Evolutionary conservation across 2,113 vertebrate genomes (phyloP).

Genomic region (Dascyllus trimaculatus): DNA sequence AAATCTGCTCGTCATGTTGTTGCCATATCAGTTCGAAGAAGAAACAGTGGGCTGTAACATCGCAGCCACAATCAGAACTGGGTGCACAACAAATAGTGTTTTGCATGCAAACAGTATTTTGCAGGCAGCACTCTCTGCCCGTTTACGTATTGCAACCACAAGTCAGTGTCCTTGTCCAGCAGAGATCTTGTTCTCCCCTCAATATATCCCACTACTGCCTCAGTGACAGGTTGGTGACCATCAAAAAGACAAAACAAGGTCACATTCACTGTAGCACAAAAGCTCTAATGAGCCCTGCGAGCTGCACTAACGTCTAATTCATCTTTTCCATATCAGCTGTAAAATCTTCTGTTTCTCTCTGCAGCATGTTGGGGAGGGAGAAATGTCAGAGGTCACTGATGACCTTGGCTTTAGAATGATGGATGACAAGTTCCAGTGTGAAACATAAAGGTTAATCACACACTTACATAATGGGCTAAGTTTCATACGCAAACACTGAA

Average conservation of each 20-base stretch:
- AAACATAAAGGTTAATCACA: conserved; percentile 50
- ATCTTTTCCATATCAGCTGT: background rate
- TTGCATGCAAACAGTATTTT: conserved; percentile 38
- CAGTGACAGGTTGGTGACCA: conserved; percentile 5
- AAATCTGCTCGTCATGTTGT: conserved; percentile 12
- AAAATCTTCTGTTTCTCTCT: conserved; percentile 17
- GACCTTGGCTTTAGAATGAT: conserved; percentile 53
- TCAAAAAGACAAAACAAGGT: conserved; percentile 29
- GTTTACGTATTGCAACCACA: background rate
- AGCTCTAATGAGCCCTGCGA: conserved; percentile 7
- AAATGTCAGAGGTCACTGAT: conserved; percentile 30
- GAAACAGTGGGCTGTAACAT: conserved; percentile 11
- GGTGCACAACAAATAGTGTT: conserved; percentile 5
- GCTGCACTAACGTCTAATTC: conserved; percentile 9
- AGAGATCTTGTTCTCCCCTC: conserved; percentile 6
- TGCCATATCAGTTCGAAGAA: conserved; percentile 1
- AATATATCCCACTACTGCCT: background rate
- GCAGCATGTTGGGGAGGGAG: background rate
- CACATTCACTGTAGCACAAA: conserved; percentile 20
- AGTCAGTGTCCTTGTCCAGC: background rate
- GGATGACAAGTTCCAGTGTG: conserved; percentile 20
- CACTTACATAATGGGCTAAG: conserved; percentile 23
- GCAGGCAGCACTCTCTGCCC: too few relatives aligned
- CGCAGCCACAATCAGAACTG: conserved; percentile 10
- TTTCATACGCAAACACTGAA: conserved; percentile 34